Evolutionary conservation across 2,113 vertebrate species (phyloP).

Genomic region (Crotalus horridus): DNA sequence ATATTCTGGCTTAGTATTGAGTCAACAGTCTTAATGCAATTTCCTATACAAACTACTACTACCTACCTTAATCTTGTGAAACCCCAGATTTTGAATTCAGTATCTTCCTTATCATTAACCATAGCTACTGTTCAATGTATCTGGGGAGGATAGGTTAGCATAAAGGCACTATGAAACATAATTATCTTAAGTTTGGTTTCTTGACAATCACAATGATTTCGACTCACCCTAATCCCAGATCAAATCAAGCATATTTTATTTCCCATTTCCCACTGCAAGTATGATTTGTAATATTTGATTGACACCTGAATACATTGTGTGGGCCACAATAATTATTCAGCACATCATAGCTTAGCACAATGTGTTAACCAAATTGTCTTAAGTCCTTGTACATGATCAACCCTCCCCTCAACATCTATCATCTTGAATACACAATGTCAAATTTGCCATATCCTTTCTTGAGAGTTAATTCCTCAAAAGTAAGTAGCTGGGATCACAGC

Average conservation of each 20-base stretch:
- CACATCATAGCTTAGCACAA: background rate
- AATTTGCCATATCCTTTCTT: background rate
- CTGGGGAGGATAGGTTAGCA: background rate
- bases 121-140: background rate
- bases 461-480: background rate
- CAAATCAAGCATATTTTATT: background rate
- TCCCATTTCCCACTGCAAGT: background rate
- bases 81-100: background rate
- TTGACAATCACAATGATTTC: background rate
- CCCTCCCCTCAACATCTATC: background rate
- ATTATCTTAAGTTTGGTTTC: background rate
- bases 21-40: background rate
- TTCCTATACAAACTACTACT: background rate
- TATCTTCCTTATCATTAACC: background rate
- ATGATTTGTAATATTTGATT: background rate
- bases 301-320: background rate
- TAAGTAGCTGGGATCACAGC: background rate
- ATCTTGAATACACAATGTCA: background rate
- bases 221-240: background rate
- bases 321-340: background rate
- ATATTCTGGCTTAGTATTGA: background rate
- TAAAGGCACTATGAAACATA: background rate
- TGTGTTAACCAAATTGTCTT: background rate
- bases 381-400: background rate
- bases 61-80: background rate